Percentiles rank a stretch among this genome's conserved stretches.
These are phyloP conservation scores for Perdita meconis DNA, from an alignment of 2,888 invertebrate species.

Conservation along the genomic window DNA sequence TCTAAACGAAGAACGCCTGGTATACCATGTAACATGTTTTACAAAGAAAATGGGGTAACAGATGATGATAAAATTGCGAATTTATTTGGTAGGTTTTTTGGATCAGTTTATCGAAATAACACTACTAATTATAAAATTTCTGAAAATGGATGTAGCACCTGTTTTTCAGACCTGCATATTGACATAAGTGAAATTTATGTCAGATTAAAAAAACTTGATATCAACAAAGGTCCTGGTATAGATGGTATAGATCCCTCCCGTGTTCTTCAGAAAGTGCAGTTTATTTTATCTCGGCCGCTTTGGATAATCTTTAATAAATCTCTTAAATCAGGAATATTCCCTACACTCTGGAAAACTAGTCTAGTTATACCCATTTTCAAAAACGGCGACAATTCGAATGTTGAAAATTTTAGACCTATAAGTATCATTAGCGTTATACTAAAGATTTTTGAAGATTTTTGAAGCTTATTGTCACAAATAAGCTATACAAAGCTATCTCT, in stretches of 20 bases:
- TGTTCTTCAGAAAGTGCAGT: slow-evolving; percentile 25
- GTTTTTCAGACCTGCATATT: neutral
- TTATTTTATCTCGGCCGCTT: slow-evolving; percentile 17
- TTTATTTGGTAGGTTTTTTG: no score
- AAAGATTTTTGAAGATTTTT: slow-evolving; percentile 60
- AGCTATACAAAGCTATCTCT: neutral
- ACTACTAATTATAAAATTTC: neutral
- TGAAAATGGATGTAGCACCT: neutral
- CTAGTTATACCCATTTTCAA: slow-evolving; percentile 52
- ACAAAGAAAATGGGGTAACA: no score
- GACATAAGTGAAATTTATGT: neutral
- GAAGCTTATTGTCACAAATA: slow-evolving; percentile 36
- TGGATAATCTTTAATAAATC: slow-evolving; percentile 45
- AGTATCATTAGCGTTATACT: slow-evolving; percentile 35
- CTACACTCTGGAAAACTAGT: slow-evolving; percentile 41
- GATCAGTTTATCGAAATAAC: no score
- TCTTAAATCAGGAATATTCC: slow-evolving; percentile 36
- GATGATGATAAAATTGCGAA: no score
- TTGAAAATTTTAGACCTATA: slow-evolving; percentile 56
- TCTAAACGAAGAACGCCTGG: no score
- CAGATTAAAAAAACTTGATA: neutral
- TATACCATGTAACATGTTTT: no score
- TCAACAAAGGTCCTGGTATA: neutral
- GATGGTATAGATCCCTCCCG: slow-evolving; percentile 20
- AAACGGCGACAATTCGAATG: neutral